phyloP scores from a whole-genome alignment of 53 echinoderm and acorn worm genomes.

The Zoroaster sp. region DNA sequence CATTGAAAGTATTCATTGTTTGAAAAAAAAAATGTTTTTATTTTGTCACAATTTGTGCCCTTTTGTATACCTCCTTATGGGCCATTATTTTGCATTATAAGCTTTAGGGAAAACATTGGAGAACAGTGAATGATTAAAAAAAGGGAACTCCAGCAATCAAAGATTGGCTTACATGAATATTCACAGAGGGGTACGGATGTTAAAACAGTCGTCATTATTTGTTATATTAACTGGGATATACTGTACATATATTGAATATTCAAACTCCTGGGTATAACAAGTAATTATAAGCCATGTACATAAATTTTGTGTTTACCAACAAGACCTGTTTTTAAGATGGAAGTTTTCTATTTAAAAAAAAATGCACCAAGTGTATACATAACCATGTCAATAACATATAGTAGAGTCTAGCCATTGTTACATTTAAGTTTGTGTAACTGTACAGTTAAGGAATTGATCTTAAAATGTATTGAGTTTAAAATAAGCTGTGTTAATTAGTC shows the following conservation, averaged over 20 bases:
- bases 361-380: slow-evolving; percentile 44
- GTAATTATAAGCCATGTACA: slow-evolving; percentile 54
- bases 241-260: slow-evolving; percentile 27
- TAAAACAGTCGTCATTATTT: neutral
- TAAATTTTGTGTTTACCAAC: slow-evolving; percentile 51
- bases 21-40: no score
- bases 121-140: neutral
- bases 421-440: slow-evolving; percentile 46
- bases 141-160: neutral
- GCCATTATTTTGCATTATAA: no score
- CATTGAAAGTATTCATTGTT: no score
- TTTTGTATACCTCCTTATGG: no score
- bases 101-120: no score
- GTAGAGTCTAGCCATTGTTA: slow-evolving; percentile 16
- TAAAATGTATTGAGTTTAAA: slow-evolving; percentile 31
- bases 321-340: slow-evolving; percentile 49
- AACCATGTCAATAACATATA: slow-evolving; percentile 46
- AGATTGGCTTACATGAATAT: neutral
- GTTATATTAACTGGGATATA: slow-evolving; percentile 29
- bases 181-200: neutral
- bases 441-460: slow-evolving; percentile 8
- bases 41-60: no score
- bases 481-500: slow-evolving; percentile 43
- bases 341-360: slow-evolving; percentile 49
- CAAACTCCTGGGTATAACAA: slow-evolving; percentile 3